phyloP scores from a whole-genome alignment of 2,113 vertebrate species.

The Meles meles region DNA sequence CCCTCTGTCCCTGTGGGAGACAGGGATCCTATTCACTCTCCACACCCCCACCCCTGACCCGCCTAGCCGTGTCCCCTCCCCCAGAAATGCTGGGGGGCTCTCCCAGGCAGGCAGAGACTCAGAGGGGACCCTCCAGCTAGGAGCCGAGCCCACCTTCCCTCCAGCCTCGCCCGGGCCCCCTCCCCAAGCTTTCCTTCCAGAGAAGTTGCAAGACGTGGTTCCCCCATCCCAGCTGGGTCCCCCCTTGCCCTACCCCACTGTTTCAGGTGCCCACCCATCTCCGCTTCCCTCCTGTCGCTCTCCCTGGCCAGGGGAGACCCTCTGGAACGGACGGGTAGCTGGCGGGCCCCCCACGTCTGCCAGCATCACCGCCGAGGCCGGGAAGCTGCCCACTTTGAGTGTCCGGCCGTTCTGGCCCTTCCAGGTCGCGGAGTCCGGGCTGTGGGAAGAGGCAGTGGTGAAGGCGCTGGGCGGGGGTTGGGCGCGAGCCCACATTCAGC shows the following conservation, averaged over 20 bases:
- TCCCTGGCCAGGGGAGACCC: neutral
- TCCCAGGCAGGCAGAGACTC: neutral
- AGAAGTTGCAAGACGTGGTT: neutral
- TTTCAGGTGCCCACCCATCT: conserved; percentile 81
- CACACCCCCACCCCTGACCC: neutral
- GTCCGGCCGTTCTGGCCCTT: conserved; percentile 90
- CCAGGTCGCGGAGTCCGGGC: conserved; percentile 86
- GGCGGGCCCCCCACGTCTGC: neutral
- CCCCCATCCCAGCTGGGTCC: neutral
- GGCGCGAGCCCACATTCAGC: neutral
- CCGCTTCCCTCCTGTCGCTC: conserved; percentile 73
- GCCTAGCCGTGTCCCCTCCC: neutral
- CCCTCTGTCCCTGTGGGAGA: conserved; percentile 28
- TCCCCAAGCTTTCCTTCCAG: neutral
- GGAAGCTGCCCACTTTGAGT: conserved; percentile 85
- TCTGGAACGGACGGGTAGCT: neutral
- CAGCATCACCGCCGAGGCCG: conserved; percentile 70
- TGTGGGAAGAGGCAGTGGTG: conserved; percentile 60
- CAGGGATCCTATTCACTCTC: neutral
- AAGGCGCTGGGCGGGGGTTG: neutral
- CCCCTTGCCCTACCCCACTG: too few species aligned
- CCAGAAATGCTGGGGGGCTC: neutral
- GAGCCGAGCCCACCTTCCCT: neutral
- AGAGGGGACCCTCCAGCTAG: neutral
- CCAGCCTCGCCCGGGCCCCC: too few species aligned